Base-by-base conservation (phyloP, 2,888 invertebrate species). In the Luperina testacea region DNA sequence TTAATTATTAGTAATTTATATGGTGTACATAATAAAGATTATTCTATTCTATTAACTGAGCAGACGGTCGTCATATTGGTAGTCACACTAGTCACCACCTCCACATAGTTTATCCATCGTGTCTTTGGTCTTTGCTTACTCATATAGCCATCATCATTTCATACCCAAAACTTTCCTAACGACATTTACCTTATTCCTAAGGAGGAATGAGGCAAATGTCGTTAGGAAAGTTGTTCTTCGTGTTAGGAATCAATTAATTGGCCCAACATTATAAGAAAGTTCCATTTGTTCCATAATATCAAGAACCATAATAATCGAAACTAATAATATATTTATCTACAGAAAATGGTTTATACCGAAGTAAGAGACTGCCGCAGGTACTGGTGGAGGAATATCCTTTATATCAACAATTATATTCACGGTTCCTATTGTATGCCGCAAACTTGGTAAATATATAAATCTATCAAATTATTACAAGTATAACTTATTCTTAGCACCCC, bases 311-410 rank as follows among this genome's bases (percentile, higher is more conserved):
- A 20, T 27, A 63, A 74, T 27, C 0, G 11, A n/a, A 77, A 42
- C 38, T 27, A 27, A 17, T n/a, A 4, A 57, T 9, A 8, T 32
- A 20, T 59, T 27, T 69, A 11, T 45, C 27, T 24, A 65, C 70
- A 79, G 48, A 80, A 42, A 65, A 0, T 15, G 0, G 27, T 80
- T 0, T 59, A 61, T 61, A 45, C 65, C 27, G 91, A 91, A 79
- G 72, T 81, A 17, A 48, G 45, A 0, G 88, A 89, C 68, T 94
- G 94, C 75, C 82, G 90, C 1, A 64, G 63, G 0, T 78, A 90
- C 78, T 94, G 93, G 93, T 94, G 93, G 93, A 71, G 78, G 1
- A 89, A 94, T 76, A 51, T 94, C 7, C 85, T 94, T 2, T 93
- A 91, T 77, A 78, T 94, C 42, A 92, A 93, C 84, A 94, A 94